Conservation (phyloP, 2,888 invertebrate species). For the Agriotes lineatus region DNA sequence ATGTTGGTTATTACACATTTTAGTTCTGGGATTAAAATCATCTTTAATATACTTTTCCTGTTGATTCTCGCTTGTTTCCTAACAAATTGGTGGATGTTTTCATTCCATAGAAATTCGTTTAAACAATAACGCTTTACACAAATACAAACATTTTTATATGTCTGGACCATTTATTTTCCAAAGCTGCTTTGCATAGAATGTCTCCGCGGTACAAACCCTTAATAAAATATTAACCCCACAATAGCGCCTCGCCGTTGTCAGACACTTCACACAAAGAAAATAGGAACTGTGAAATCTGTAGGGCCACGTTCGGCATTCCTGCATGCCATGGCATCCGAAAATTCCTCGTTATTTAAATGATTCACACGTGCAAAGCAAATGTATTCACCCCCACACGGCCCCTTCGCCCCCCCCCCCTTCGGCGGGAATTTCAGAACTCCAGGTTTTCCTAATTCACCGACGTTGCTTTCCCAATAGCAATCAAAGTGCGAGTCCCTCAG, state of each 20-base stretch:
- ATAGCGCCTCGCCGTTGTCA: not conserved
- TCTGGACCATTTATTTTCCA: too few species aligned
- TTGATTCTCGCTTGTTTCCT: too few species aligned
- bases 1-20: too few species aligned
- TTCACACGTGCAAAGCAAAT: slow-evolving; percentile 14
- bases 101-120: too few species aligned
- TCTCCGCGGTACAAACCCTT: too few species aligned
- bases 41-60: too few species aligned
- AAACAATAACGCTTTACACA: too few species aligned
- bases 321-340: not conserved
- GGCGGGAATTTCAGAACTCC: not conserved
- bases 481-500: too few species aligned
- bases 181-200: too few species aligned
- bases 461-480: not conserved
- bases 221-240: not conserved
- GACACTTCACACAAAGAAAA: not conserved
- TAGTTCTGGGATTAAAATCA: too few species aligned
- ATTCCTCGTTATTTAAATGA: slow-evolving; percentile 8
- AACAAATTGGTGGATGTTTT: too few species aligned
- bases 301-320: not conserved
- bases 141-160: too few species aligned
- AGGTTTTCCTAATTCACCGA: slow-evolving; percentile 7
- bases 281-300: not conserved
- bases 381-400: slow-evolving; percentile 2
- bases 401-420: not conserved